Evolutionary conservation across 2,113 vertebrate species (phyloP).

Genomic region (Cephalopterus ornatus): DNA sequence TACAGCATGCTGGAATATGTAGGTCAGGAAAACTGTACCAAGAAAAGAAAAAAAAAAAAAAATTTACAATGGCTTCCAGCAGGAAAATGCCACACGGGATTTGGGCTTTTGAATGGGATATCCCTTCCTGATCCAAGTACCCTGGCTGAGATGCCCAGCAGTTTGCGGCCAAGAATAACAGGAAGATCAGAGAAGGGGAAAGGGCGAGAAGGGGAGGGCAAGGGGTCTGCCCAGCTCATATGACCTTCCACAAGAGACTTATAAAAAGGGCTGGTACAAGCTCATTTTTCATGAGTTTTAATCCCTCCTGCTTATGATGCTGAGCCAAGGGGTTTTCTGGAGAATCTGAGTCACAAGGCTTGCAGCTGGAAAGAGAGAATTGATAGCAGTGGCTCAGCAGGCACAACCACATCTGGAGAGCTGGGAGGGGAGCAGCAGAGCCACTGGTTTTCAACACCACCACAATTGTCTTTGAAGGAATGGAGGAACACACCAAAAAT

Average conservation of each 20-base stretch:
- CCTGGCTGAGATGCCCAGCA: background rate
- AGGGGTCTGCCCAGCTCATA: slow-evolving; percentile 17
- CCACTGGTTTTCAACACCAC: background rate
- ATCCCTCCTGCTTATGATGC: slow-evolving; percentile 45
- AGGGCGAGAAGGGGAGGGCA: background rate
- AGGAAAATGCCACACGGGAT: slow-evolving; percentile 28
- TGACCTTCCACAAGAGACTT: slow-evolving; percentile 23
- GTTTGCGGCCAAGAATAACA: slow-evolving; percentile 47
- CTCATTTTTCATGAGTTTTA: slow-evolving; percentile 53
- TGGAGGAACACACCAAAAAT: background rate
- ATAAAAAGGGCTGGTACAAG: slow-evolving; percentile 18
- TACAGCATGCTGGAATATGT: background rate
- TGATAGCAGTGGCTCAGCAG: background rate
- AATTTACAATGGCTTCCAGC: slow-evolving; percentile 31
- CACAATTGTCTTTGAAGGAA: slow-evolving; percentile 1
- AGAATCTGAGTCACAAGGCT: slow-evolving; percentile 61
- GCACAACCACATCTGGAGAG: background rate
- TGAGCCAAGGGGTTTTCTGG: slow-evolving; percentile 58
- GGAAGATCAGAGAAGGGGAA: slow-evolving; percentile 25
- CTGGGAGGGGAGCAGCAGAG: background rate
- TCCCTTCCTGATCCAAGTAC: slow-evolving; percentile 28
- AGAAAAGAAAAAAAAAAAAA: background rate
- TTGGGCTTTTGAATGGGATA: slow-evolving; percentile 49
- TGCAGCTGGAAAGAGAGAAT: slow-evolving; percentile 34
- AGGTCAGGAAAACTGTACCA: slow-evolving; percentile 44